These are phyloP conservation scores for Oryzias curvinotus DNA, from an alignment of 2,113 vertebrate species.

Conservation along the genomic window DNA sequence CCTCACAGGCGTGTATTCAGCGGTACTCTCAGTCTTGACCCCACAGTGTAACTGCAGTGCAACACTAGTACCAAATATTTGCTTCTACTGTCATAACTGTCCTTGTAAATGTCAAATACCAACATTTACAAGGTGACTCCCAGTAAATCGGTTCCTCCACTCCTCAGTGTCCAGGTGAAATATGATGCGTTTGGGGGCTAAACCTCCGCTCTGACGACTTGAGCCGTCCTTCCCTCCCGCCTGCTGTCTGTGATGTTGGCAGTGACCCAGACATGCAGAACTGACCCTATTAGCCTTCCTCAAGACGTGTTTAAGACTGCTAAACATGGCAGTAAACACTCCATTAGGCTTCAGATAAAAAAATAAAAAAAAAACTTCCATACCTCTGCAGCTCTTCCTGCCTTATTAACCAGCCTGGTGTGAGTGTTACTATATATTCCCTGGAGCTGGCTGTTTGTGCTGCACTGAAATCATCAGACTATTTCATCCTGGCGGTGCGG, in stretches of 20 bases:
- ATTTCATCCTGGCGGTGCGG: constrained; percentile 35
- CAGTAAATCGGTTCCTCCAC: constrained; percentile 49
- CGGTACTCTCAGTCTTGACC: constrained; percentile 51
- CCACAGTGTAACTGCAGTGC: constrained; percentile 36
- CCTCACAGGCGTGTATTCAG: not conserved
- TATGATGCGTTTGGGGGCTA: constrained; percentile 46
- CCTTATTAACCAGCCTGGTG: constrained; percentile 25
- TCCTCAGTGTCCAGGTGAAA: constrained; percentile 52
- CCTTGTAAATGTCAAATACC: constrained; percentile 66
- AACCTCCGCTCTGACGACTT: constrained; percentile 42
- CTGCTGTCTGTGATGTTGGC: constrained; percentile 43
- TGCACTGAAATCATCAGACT: constrained; percentile 30
- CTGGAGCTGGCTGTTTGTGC: constrained; percentile 12
- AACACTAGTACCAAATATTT: constrained; percentile 42
- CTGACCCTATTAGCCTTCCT: constrained; percentile 71
- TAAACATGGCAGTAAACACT: constrained; percentile 71
- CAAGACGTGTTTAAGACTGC: constrained; percentile 68
- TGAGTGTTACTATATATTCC: constrained; percentile 21
- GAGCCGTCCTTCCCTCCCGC: constrained; percentile 36
- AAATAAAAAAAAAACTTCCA: constrained; percentile 19
- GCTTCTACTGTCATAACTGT: constrained; percentile 58
- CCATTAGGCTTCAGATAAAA: constrained; percentile 53
- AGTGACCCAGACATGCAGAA: constrained; percentile 68
- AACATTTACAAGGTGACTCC: constrained; percentile 60
- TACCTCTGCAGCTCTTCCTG: constrained; percentile 12